Percentiles rank a stretch among this genome's conserved stretches.
These are phyloP conservation scores for Campoletis sonorensis DNA, from an alignment of 1,140 invertebrate genomes.

Conservation along the genomic window DNA sequence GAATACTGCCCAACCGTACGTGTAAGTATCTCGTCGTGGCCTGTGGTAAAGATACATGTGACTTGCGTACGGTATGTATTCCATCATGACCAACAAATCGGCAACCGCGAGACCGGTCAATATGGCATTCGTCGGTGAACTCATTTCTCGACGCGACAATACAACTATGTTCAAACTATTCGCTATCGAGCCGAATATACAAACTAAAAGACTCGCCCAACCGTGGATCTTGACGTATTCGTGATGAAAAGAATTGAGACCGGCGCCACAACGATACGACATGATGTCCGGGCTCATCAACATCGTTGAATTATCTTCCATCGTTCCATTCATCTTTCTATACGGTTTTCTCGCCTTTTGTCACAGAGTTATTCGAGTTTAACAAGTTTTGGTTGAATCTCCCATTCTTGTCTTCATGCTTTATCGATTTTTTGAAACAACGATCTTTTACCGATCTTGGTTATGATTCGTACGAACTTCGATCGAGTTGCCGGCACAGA, in stretches of 20 bases:
- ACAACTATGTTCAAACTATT: conserved; percentile 97
- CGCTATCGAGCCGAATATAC: conserved; percentile 93
- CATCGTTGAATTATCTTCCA: conserved; percentile 5
- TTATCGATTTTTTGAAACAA: too few species aligned
- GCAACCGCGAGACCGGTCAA: conserved; percentile 93
- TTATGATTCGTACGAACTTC: too few species aligned
- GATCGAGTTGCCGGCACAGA: too few species aligned
- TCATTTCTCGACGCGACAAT: conserved; percentile 93
- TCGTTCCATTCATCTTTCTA: conserved; percentile 7
- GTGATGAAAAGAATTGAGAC: conserved; percentile 72
- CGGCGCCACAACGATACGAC: conserved; percentile 71
- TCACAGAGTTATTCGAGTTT: neutral
- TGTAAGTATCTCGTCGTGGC: conserved; percentile 79
- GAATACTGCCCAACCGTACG: conserved; percentile 88
- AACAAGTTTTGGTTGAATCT: neutral
- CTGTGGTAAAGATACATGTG: conserved; percentile 85
- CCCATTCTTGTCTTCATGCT: neutral
- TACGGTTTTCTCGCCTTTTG: neutral
- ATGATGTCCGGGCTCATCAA: conserved; percentile 21
- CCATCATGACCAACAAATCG: conserved; percentile 94
- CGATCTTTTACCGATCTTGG: too few species aligned
- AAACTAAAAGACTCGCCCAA: conserved; percentile 87
- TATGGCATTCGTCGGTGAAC: conserved; percentile 93
- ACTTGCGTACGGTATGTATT: conserved; percentile 93
- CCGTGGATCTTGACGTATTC: conserved; percentile 81